phyloP scores from a whole-genome alignment of 2,113 vertebrate species.

The Rhea pennata region DNA sequence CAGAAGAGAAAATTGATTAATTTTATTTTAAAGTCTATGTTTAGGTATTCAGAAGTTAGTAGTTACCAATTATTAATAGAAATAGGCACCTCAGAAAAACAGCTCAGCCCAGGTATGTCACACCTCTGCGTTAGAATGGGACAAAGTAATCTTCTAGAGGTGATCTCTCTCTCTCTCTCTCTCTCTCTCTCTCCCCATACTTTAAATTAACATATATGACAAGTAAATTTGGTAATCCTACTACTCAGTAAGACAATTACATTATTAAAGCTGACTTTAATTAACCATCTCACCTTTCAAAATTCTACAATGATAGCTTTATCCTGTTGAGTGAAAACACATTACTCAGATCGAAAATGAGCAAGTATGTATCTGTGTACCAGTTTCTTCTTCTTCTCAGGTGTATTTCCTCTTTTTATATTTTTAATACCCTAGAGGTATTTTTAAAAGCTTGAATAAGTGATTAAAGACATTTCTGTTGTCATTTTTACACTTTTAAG shows the following conservation, averaged over 20 bases:
- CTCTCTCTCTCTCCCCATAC: too few species aligned
- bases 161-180: not conserved
- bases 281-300: not conserved
- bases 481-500: slow-evolving; percentile 1
- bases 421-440: not conserved
- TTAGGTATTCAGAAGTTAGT: not conserved
- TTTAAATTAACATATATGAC: not conserved
- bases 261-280: not conserved
- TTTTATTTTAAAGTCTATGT: not conserved
- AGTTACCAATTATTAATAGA: not conserved
- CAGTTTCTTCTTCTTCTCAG: not conserved
- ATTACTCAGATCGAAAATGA: not conserved
- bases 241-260: not conserved
- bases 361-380: not conserved
- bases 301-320: not conserved
- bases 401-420: not conserved
- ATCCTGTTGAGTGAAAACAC: not conserved
- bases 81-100: not conserved
- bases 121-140: not conserved
- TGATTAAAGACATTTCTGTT: slow-evolving; percentile 26
- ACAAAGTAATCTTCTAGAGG: not conserved
- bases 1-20: not conserved
- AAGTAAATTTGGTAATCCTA: not conserved
- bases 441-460: slow-evolving; percentile 19
- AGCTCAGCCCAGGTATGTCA: not conserved